Conservation (phyloP, 2,113 vertebrate genomes). For the Silurus glanis region DNA sequence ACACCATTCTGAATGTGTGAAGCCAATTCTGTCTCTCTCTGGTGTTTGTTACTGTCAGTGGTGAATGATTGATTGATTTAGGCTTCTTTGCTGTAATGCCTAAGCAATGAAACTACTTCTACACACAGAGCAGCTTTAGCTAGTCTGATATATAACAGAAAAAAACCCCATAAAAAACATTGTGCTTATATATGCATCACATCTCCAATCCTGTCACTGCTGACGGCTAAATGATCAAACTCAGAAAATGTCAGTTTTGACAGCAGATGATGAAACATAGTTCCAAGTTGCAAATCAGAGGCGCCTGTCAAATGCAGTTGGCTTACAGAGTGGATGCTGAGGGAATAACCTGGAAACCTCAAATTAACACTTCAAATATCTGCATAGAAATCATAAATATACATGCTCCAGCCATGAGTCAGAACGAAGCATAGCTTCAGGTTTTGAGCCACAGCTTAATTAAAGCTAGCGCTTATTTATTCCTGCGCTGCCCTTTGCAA, state of each 20-base stretch:
- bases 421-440: neutral
- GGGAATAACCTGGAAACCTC: constrained; percentile 31
- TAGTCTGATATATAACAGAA: neutral
- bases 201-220: neutral
- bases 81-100: neutral
- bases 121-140: neutral
- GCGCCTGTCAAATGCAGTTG: neutral
- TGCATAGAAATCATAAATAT: constrained; percentile 32
- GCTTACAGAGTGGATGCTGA: neutral
- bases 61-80: neutral
- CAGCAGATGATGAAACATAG: constrained; percentile 26
- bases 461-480: neutral
- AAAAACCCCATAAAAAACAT: neutral
- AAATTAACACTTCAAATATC: constrained; percentile 31
- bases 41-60: neutral
- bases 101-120: neutral
- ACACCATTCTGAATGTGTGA: neutral
- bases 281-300: neutral
- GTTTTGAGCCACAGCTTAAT: neutral
- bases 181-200: neutral
- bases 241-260: constrained; percentile 9
- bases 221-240: constrained; percentile 28
- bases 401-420: constrained; percentile 27
- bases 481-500: neutral
- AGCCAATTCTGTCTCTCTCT: neutral